These are phyloP conservation scores for Athalia circularis DNA, from an alignment of 2,888 invertebrate genomes.

Conservation along the genomic window DNA sequence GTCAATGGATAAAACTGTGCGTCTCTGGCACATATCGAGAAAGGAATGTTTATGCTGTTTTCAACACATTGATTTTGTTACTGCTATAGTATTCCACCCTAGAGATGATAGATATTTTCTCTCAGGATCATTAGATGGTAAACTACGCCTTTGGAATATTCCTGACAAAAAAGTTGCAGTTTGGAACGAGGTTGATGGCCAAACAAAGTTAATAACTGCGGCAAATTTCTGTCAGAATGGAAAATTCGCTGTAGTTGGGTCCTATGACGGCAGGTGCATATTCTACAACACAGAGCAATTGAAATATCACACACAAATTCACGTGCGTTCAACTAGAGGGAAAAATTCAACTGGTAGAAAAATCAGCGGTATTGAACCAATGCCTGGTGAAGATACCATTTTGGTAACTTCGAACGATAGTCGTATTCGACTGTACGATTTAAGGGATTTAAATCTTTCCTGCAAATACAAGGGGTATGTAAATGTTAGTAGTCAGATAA, in stretches of 20 bases:
- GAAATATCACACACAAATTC: constrained; percentile 98
- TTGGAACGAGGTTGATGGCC: constrained; percentile 98
- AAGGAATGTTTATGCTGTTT: constrained; percentile 99
- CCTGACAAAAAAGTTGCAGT: constrained; percentile 99
- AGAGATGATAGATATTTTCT: constrained; percentile 93
- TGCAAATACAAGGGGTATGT: constrained; percentile 97
- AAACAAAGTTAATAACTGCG: constrained; percentile 95
- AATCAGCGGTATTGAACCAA: constrained; percentile 97
- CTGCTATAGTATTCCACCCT: constrained; percentile 99
- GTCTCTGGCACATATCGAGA: constrained; percentile 97
- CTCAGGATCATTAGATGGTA: constrained; percentile 98
- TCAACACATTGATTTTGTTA: constrained; percentile 99
- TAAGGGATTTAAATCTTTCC: constrained; percentile 94
- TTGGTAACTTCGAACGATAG: constrained; percentile 99
- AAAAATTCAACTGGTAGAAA: constrained; percentile 96
- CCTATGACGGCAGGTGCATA: constrained; percentile 98
- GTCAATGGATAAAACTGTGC: constrained; percentile 98
- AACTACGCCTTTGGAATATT: constrained; percentile 99
- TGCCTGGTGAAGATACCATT: constrained; percentile 97
- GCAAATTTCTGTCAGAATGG: constrained; percentile 99
- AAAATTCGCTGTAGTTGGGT: constrained; percentile 98
- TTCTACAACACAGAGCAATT: constrained; percentile 99
- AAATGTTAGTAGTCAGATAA: constrained; percentile 97
- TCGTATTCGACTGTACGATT: constrained; percentile 95
- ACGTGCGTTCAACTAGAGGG: constrained; percentile 96